Conservation (phyloP, 2,113 vertebrate species). For the Gymnarchus niloticus region DNA sequence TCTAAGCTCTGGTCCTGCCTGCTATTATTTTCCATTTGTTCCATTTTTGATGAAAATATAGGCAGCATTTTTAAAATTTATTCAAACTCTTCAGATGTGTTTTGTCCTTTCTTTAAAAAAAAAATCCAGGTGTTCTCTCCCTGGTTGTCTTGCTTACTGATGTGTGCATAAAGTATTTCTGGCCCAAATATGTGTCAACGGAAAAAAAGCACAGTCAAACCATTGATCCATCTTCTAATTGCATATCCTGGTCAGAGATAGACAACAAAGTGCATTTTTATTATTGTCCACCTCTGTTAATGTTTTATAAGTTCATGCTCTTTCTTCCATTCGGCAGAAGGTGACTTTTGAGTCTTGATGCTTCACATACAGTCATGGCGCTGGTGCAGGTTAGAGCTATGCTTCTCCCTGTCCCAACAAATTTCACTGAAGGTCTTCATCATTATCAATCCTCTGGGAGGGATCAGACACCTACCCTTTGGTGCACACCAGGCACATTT, state of each 20-base stretch:
- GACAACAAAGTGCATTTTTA: neutral
- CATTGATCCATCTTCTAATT: neutral
- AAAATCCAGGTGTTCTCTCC: neutral
- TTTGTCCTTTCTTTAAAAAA: neutral
- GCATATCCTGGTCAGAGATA: neutral
- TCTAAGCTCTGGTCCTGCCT: neutral
- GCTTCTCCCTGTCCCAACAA: neutral
- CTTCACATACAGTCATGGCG: neutral
- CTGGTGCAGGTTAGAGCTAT: neutral
- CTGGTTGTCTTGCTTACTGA: neutral
- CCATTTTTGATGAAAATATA: neutral
- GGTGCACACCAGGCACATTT: neutral
- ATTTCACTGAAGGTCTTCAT: neutral
- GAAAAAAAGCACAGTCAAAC: neutral
- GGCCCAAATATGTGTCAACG: neutral
- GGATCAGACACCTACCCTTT: neutral
- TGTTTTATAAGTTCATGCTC: neutral
- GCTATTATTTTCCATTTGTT: neutral
- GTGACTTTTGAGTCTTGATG: neutral
- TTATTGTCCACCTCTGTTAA: neutral
- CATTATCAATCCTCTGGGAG: neutral
- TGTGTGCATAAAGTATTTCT: neutral
- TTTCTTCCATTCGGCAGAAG: neutral
- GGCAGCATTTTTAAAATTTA: neutral
- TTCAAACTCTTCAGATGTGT: neutral